Base-by-base conservation (phyloP, 2,888 invertebrate species). In the Sarcophaga caerulescens region DNA sequence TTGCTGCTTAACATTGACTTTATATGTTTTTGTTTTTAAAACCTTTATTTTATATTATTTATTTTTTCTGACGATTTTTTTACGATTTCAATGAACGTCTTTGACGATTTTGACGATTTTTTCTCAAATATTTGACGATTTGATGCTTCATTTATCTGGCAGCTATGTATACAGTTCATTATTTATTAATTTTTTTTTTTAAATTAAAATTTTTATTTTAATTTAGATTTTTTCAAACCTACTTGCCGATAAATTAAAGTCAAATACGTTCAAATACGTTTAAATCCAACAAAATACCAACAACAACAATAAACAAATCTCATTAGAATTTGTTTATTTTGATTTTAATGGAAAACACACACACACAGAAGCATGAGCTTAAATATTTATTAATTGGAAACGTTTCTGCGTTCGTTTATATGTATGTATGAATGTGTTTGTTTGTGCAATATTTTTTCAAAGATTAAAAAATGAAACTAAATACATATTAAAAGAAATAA, bases 241-340 rank as follows among this genome's bases (percentile, higher is more conserved):
- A 47, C 47, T 19, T 76, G 68, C 12, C 60, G n/a, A 77, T 69
- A 69, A 60, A 69, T 77, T 77, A 68, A 69, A 60, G 68, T 68
- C 8, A 14, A 19, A 3, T n/a, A n/a, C 68, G 69, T 69, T 68
- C 47, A 69, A 77, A 69, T 77, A 59, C 45, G 44, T 60, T 60
- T 68, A 68, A 68, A 19, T 21, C 66, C 17, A 44, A 66, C 44
- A 44, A 11, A 66, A n/a, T 59, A 76, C 21, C 21, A 57, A 57
- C 14, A 57, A 57, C 4, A 35, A 44, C 3, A 44, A 44, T 17
- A 68, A 60, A n/a, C 35, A 84, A 77, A 63, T 68, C 66, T 77
- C 62, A 77, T 84, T 73, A 84, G 57, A 77, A 84, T 81, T 84
- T 81, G 76, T 73, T 84, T 76, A 68, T 77, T 80, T 77, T 45